These are phyloP conservation scores for Euleptes europaea DNA, from an alignment of 2,113 vertebrate genomes.

Conservation along the genomic window DNA sequence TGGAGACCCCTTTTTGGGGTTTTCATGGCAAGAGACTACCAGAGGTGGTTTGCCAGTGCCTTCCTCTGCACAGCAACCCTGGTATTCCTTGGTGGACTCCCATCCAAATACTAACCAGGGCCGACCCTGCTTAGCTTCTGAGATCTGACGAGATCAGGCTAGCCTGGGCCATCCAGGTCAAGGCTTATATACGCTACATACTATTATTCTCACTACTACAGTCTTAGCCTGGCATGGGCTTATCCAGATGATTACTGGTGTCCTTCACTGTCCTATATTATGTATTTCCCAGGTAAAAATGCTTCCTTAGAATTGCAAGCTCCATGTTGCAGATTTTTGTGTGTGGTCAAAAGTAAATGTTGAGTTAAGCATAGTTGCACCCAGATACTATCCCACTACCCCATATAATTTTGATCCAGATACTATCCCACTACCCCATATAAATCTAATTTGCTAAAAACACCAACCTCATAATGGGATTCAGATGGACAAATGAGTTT, in stretches of 20 bases:
- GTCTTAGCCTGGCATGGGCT: not conserved
- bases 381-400: not conserved
- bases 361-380: not conserved
- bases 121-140: too few species aligned
- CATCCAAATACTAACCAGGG: too few species aligned
- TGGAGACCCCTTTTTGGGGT: too few species aligned
- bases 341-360: not conserved
- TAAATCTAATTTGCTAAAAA: not conserved
- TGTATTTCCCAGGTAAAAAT: not conserved
- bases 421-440: not conserved
- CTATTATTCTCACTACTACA: not conserved
- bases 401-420: not conserved
- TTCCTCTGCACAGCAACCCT: too few species aligned
- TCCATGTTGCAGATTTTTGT: not conserved
- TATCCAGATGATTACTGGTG: not conserved
- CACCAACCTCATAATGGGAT: not conserved
- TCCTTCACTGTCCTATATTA: too few species aligned
- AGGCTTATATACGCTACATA: too few species aligned
- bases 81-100: too few species aligned
- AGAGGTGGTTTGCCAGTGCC: too few species aligned
- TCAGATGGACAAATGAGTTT: accelerated
- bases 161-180: too few species aligned
- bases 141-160: too few species aligned
- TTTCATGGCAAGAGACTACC: too few species aligned
- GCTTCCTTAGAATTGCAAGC: not conserved